Conservation (phyloP, 2,888 invertebrate genomes). For the Rhagium mordax region DNA sequence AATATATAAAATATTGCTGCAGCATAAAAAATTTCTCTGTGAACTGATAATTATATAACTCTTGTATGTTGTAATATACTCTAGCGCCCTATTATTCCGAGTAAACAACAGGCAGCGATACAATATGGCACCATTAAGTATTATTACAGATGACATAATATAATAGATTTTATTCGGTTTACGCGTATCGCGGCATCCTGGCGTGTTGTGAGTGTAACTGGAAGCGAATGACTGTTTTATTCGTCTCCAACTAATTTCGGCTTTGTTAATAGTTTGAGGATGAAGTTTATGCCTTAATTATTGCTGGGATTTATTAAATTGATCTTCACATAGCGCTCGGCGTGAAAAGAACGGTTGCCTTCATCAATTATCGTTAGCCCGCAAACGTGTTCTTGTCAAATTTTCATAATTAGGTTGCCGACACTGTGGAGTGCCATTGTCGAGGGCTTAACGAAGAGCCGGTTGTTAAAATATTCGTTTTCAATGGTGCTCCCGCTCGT, state of each 20-base stretch:
- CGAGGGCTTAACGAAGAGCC: constrained; percentile 63
- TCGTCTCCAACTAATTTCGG: constrained; percentile 65
- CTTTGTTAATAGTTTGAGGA: constrained; percentile 68
- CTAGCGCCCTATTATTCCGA: constrained; percentile 6
- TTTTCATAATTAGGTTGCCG: constrained; percentile 69
- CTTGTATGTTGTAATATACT: neutral
- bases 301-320: constrained; percentile 38
- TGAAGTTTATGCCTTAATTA: constrained; percentile 57
- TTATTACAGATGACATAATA: constrained; percentile 32
- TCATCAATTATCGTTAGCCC: constrained; percentile 68
- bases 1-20: no score
- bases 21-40: neutral
- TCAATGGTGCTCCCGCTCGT: constrained; percentile 44
- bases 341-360: constrained; percentile 60
- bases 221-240: constrained; percentile 63
- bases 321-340: constrained; percentile 49
- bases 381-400: constrained; percentile 67
- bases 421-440: constrained; percentile 66
- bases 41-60: neutral
- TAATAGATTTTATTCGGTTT: constrained; percentile 32
- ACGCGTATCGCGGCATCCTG: constrained; percentile 26
- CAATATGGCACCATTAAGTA: constrained; percentile 22
- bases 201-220: constrained; percentile 61
- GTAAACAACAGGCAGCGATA: constrained; percentile 23
- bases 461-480: constrained; percentile 57